These are phyloP conservation scores for Hypercompe scribonia DNA, from an alignment of 2,888 invertebrate genomes.

Conservation along the genomic window DNA sequence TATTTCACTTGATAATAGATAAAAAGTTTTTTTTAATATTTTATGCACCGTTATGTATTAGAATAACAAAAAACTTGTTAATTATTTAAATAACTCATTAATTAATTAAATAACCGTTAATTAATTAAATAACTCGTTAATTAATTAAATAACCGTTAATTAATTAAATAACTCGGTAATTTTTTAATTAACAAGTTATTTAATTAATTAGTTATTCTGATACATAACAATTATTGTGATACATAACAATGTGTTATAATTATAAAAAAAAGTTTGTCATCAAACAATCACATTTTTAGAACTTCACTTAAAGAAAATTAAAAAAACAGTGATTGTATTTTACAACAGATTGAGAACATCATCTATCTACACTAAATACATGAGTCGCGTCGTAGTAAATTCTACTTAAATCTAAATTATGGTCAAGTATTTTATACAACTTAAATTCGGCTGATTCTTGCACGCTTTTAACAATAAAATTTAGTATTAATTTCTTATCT, in stretches of 20 bases:
- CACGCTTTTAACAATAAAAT: conserved; percentile 1
- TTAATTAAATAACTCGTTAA: too few relatives aligned
- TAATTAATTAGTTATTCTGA: too few relatives aligned
- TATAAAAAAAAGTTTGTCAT: conserved; percentile 28
- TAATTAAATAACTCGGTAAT: too few relatives aligned
- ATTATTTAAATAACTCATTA: conserved; percentile 31
- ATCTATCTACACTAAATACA: conserved; percentile 33
- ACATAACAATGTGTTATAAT: too few relatives aligned
- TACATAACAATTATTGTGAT: too few relatives aligned
- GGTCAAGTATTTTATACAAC: conserved; percentile 36
- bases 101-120: too few relatives aligned
- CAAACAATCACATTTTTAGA: conserved; percentile 13
- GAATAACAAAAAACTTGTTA: conserved; percentile 5
- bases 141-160: too few relatives aligned
- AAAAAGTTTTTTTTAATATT: conserved; percentile 39
- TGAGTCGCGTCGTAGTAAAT: conserved; percentile 15
- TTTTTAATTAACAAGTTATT: too few relatives aligned
- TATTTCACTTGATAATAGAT: conserved; percentile 34
- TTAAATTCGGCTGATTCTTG: conserved; percentile 16
- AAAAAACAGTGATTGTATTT: conserved; percentile 19
- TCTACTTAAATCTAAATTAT: conserved; percentile 32
- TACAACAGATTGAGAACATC: conserved; percentile 34
- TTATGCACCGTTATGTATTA: conserved; percentile 42
- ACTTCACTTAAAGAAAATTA: conserved; percentile 14
- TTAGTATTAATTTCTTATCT: not conserved